Evolutionary conservation across 2,888 invertebrate genomes (phyloP), one percentile per base, ranked within the genome.

Genomic region (Andrena camellia): DNA sequence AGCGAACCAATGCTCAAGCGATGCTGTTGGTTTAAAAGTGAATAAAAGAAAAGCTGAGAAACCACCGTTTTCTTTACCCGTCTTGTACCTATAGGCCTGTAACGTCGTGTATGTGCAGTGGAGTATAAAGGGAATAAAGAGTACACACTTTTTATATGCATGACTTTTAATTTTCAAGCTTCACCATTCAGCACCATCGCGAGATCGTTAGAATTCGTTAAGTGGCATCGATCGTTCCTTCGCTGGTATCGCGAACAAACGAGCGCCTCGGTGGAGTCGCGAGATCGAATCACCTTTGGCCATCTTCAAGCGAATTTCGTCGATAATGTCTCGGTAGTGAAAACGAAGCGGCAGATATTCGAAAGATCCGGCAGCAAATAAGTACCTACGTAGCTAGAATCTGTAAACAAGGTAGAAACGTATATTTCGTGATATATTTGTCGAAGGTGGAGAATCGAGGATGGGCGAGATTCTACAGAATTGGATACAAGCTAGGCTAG

Each of bases 381-480:
- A 42, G 17, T 42, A 42, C 1, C 17, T 13, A 13, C 3, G 0
- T 4, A 13, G 13, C 13, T 42, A 17, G 42, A 17, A 5, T 42
- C 17, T 42, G 42, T 42, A 17, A 20, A 52, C 2, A 54, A 8
- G 4, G 13, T 10, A 26, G 7, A 8, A 54, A 3, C 54, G 20
- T 20, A 8, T 57, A 0, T 20, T 57, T 20, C 57, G 23, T 13
- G 23, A 8, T 4, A 5, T n/a, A 57, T 20, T 20, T 26, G 1
- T 17, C 17, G 17, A 17, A 42, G 42, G 42, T 4, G 0, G 17
- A 13, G 4, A 17, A 17, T 42, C 42, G 42, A 42, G 42, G 54
- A 96, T 96, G 96, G 95, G 95, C 78, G 95, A 96, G 91, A 94
- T 96, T 90, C 93, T 96, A 85, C 95, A 95, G 90, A 95, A 95